phyloP scores from a whole-genome alignment of 2,113 vertebrate genomes.

The Paratilapia polleni region DNA sequence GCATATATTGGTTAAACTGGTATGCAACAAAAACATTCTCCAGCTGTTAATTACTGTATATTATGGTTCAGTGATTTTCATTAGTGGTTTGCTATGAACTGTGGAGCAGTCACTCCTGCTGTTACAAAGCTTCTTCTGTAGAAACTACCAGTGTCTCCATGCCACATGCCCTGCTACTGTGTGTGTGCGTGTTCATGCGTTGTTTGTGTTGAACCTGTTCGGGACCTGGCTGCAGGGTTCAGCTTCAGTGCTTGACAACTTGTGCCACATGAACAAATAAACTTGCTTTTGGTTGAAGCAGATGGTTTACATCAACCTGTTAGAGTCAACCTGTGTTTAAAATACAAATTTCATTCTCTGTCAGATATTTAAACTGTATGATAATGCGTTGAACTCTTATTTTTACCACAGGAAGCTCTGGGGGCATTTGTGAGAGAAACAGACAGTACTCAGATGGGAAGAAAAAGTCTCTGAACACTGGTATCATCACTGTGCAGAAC shows the following conservation, averaged over 20 bases:
- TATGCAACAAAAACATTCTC: neutral
- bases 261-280: neutral
- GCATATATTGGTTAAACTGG: neutral
- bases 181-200: neutral
- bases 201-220: neutral
- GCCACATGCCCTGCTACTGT: neutral
- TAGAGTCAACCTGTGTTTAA: neutral
- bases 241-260: neutral
- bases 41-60: neutral
- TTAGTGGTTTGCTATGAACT: neutral
- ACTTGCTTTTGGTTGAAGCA: neutral
- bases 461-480: constrained; percentile 97
- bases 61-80: neutral
- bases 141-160: neutral
- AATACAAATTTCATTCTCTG: too few relatives aligned
- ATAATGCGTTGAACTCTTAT: neutral
- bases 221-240: neutral
- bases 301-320: neutral
- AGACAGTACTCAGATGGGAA: constrained; percentile 94
- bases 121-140: too few relatives aligned
- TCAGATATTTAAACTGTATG: too few relatives aligned
- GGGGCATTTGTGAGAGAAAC: constrained; percentile 96
- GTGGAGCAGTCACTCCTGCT: neutral
- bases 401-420: constrained; percentile 88
- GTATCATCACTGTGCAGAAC: constrained; percentile 98